Conservation (phyloP, 2,797 vertebrate species). For the Cyclopterus lumpus region DNA sequence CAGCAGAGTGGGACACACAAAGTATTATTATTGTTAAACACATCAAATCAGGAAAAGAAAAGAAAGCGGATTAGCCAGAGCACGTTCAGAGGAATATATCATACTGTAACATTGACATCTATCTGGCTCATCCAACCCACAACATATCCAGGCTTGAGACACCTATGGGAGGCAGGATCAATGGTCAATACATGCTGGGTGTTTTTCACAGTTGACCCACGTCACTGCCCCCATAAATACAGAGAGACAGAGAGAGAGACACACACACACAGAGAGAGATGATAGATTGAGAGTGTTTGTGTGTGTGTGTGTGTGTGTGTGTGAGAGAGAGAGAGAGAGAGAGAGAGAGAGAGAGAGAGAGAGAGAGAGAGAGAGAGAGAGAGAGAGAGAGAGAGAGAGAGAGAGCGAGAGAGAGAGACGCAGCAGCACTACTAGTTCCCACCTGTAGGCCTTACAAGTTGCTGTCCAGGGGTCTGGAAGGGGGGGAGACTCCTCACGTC, state of each 20-base stretch:
- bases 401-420: neutral
- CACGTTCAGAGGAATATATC: neutral
- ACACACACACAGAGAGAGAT: too few relatives aligned
- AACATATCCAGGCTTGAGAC: neutral
- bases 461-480: neutral
- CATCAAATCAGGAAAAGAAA: neutral
- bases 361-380: neutral
- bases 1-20: too few relatives aligned
- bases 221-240: slow-evolving; percentile 56
- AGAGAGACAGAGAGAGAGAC: neutral
- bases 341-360: neutral
- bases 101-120: neutral
- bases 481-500: neutral
- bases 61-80: neutral
- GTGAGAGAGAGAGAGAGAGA: neutral
- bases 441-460: neutral
- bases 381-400: neutral
- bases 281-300: too few relatives aligned
- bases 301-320: too few relatives aligned
- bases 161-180: neutral
- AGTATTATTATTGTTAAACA: neutral
- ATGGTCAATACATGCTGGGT: neutral
- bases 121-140: neutral
- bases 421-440: neutral
- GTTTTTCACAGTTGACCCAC: slow-evolving; percentile 39